These are phyloP conservation scores for Chromobotia macracanthus DNA, from an alignment of 2,797 vertebrate genomes.

Conservation along the genomic window DNA sequence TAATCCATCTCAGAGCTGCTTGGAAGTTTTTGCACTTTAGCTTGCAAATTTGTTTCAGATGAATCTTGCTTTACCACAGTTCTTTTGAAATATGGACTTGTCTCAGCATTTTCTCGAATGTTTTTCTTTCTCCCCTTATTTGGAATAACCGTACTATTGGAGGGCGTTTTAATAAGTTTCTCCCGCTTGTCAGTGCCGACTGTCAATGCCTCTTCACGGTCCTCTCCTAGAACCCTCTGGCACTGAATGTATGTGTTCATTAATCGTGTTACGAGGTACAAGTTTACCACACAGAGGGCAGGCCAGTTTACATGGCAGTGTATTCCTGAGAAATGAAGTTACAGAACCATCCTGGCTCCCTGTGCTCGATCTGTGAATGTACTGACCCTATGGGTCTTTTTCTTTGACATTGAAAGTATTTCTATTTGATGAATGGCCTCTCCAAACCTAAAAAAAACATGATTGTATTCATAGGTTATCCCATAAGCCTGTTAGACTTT, in stretches of 20 bases:
- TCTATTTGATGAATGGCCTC: not conserved
- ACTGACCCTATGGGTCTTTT: conserved; percentile 20
- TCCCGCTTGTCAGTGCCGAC: conserved; percentile 37
- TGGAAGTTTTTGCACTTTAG: conserved; percentile 44
- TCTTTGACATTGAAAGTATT: conserved; percentile 47
- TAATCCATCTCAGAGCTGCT: conserved; percentile 38
- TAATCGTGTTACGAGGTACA: conserved; percentile 83
- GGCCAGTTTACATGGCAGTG: conserved; percentile 77
- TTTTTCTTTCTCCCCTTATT: conserved; percentile 43
- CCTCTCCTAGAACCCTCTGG: conserved; percentile 68
- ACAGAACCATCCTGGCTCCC: conserved; percentile 71
- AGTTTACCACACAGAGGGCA: conserved; percentile 85
- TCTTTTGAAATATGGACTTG: conserved; percentile 88
- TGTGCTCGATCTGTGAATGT: conserved; percentile 11
- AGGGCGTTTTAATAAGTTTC: conserved; percentile 47
- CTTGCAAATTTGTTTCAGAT: conserved; percentile 52
- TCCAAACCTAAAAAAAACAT: conserved; percentile 12
- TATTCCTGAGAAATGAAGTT: conserved; percentile 82
- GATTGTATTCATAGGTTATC: not conserved
- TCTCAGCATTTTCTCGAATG: no score
- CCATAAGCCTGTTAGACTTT: not conserved
- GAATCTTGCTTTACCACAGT: conserved; percentile 31
- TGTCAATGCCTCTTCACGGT: conserved; percentile 37
- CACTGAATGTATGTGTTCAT: conserved; percentile 89
- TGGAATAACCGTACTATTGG: conserved; percentile 39